Percentiles rank a stretch among this genome's conserved stretches.
These are phyloP conservation scores for Halesus radiatus DNA, from an alignment of 1,140 invertebrate genomes.

Conservation along the genomic window DNA sequence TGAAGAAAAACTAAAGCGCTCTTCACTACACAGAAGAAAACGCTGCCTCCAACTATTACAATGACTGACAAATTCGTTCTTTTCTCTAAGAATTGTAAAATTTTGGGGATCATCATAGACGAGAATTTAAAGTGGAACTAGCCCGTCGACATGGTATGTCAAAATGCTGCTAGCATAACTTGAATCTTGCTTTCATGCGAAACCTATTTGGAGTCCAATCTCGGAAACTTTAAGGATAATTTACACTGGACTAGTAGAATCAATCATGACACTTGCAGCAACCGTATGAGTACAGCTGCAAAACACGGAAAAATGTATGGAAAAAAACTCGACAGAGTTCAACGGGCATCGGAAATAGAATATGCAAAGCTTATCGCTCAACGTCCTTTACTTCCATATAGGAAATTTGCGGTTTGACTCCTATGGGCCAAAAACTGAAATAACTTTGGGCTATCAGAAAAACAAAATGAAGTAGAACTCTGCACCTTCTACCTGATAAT, in stretches of 20 bases:
- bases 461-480: neutral
- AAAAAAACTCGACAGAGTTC: neutral
- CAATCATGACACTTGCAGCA: neutral
- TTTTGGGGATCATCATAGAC: neutral
- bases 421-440: neutral
- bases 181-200: neutral
- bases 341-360: conserved; percentile 1
- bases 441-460: neutral
- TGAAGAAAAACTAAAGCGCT: conserved; percentile 9
- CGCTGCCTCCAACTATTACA: no score
- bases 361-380: conserved; percentile 11
- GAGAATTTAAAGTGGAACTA: neutral
- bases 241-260: neutral
- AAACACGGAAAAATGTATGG: neutral
- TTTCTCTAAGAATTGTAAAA: neutral
- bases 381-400: conserved; percentile 1
- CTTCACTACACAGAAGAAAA: neutral
- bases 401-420: neutral
- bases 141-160: neutral
- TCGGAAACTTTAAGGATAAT: neutral
- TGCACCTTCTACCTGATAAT: neutral
- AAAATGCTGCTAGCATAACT: neutral
- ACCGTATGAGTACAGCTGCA: neutral
- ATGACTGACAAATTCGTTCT: neutral
- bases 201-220: neutral